These are phyloP conservation scores for Scolopax rusticola DNA, from an alignment of 2,797 vertebrate species.

Conservation along the genomic window DNA sequence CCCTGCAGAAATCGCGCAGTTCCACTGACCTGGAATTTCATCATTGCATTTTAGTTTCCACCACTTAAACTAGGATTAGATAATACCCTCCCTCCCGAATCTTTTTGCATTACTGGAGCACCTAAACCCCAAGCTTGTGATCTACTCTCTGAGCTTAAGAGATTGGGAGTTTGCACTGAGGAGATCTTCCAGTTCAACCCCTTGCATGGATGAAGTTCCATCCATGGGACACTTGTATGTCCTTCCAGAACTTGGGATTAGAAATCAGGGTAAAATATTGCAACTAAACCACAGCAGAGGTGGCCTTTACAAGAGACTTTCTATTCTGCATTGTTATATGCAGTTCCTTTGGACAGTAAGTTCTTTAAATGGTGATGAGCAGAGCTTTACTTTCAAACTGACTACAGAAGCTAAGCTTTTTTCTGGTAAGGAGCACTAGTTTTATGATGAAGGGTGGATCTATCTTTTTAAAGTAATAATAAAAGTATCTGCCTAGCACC, in stretches of 20 bases:
- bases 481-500: neutral
- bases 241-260: neutral
- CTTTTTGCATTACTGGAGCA: neutral
- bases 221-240: neutral
- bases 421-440: neutral
- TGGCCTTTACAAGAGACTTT: neutral
- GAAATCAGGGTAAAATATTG: neutral
- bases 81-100: neutral
- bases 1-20: neutral
- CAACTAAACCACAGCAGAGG: neutral
- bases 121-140: neutral
- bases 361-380: neutral
- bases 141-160: neutral
- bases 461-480: neutral
- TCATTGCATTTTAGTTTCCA: neutral
- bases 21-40: neutral
- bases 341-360: neutral
- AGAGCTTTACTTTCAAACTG: neutral
- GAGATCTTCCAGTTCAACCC: neutral
- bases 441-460: neutral
- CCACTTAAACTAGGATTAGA: neutral
- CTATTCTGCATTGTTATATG: neutral
- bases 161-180: neutral
- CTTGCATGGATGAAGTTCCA: neutral
- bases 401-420: neutral